phyloP scores from a whole-genome alignment of 92 coral and sea anemone genomes.

The Bergia puertoricense region DNA sequence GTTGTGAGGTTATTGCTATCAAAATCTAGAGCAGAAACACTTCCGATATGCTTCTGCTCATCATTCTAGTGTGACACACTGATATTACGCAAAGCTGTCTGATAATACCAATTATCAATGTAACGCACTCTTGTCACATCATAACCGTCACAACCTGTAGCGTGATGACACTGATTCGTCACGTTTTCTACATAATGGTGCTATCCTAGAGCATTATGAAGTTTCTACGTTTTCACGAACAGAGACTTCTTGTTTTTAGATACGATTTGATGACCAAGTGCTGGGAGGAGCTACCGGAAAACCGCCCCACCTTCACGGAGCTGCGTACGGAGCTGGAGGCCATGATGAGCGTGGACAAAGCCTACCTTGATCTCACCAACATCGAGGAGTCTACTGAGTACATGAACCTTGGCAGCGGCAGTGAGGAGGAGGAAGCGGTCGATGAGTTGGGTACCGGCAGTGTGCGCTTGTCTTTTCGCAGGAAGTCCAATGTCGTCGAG shows the following conservation, averaged over 20 bases:
- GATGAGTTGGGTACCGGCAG: background rate
- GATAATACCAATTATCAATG: too few relatives aligned
- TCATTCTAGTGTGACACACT: too few relatives aligned
- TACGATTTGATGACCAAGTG: constrained; percentile 23
- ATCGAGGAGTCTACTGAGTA: constrained; percentile 24
- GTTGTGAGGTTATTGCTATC: too few relatives aligned
- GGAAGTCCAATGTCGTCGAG: background rate
- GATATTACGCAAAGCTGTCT: too few relatives aligned
- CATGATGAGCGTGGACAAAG: constrained; percentile 29
- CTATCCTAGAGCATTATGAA: too few relatives aligned
- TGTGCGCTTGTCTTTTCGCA: constrained; percentile 4
- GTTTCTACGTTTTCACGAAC: background rate
- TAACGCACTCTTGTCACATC: too few relatives aligned
- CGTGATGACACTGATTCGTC: too few relatives aligned
- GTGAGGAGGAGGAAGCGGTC: background rate
- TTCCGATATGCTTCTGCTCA: too few relatives aligned
- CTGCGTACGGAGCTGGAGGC: constrained; percentile 17
- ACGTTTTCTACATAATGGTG: too few relatives aligned
- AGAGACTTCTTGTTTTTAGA: background rate
- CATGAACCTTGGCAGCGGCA: constrained; percentile 30
- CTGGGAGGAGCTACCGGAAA: constrained; percentile 16
- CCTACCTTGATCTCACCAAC: constrained; percentile 21
- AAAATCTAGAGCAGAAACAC: too few relatives aligned
- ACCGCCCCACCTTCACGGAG: constrained; percentile 25
- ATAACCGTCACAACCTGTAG: too few relatives aligned